Evolutionary conservation across 1,140 invertebrate species (phyloP).

Genomic region (Lysiphlebus fabarum): DNA sequence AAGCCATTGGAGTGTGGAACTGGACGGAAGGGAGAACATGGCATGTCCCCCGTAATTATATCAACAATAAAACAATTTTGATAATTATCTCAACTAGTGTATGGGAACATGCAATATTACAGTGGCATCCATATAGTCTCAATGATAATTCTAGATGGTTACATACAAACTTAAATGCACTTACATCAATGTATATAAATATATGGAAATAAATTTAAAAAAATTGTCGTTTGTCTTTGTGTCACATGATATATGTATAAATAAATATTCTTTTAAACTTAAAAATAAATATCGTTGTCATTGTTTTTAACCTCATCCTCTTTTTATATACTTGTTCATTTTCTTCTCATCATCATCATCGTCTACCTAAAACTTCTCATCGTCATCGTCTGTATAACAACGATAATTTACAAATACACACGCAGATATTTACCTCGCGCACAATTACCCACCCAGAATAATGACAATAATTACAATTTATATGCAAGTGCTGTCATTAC

Average conservation of each 20-base stretch:
- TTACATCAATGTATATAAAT: not conserved
- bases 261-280: too few relatives aligned
- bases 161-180: not conserved
- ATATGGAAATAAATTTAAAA: too few relatives aligned
- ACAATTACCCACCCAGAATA: slow-evolving; percentile 46
- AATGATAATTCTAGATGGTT: slow-evolving; percentile 6
- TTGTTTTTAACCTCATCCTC: not conserved
- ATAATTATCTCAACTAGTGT: slow-evolving; percentile 57
- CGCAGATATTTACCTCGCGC: slow-evolving; percentile 21
- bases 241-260: too few relatives aligned
- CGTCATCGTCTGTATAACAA: slow-evolving; percentile 14
- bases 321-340: too few relatives aligned
- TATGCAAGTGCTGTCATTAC: slow-evolving; percentile 57
- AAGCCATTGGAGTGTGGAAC: slow-evolving; percentile 22
- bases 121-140: slow-evolving; percentile 6
- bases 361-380: not conserved
- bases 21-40: slow-evolving; percentile 27
- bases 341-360: not conserved
- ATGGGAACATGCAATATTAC: slow-evolving; percentile 47
- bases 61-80: slow-evolving; percentile 57
- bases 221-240: too few relatives aligned
- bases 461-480: slow-evolving; percentile 58
- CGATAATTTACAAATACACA: slow-evolving; percentile 14
- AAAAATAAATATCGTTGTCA: too few relatives aligned
- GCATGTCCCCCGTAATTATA: slow-evolving; percentile 54